Percentiles rank a stretch among this genome's conserved stretches.
Evolutionary conservation across 1,140 invertebrate genomes (phyloP).

Genomic region (Thalassaphorura encarpata): DNA sequence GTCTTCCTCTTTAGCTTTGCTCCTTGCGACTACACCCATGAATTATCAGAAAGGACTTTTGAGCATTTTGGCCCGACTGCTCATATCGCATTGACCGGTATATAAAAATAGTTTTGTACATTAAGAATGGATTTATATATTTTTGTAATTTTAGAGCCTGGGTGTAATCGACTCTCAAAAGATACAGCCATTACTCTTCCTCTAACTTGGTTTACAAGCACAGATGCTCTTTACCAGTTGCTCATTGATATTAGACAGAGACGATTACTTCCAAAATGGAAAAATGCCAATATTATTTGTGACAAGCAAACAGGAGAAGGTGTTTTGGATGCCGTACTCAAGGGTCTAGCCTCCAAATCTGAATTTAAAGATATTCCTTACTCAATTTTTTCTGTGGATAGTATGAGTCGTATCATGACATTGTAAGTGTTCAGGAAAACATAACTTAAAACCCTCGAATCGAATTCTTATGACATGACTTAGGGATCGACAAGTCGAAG

Average conservation of each 20-base stretch:
- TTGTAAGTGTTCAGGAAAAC: conserved; percentile 16
- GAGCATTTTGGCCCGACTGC: conserved; percentile 6
- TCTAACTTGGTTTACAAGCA: conserved; percentile 16
- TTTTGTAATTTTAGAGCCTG: conserved; percentile 18
- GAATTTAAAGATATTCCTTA: conserved; percentile 17
- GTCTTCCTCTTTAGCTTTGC: conserved; percentile 16
- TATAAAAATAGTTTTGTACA: not conserved
- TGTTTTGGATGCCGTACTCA: conserved; percentile 18
- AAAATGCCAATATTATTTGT: conserved; percentile 20
- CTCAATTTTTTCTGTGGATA: conserved; percentile 23
- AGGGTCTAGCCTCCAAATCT: conserved; percentile 8
- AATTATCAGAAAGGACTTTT: conserved; percentile 13
- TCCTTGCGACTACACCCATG: conserved; percentile 18
- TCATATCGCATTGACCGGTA: conserved; percentile 30
- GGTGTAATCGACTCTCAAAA: conserved; percentile 17
- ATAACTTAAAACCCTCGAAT: conserved; percentile 1
- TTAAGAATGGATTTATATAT: not conserved
- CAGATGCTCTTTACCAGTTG: conserved; percentile 25
- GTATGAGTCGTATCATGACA: conserved; percentile 10
- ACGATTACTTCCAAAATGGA: conserved; percentile 17
- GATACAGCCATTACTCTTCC: conserved; percentile 21
- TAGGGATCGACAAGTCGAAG: conserved; percentile 25
- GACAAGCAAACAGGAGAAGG: conserved; percentile 16
- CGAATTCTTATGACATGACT: not conserved
- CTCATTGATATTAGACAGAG: conserved; percentile 24